A percentile compares a stretch with the other conserved stretches of the same genome.
These are phyloP conservation scores for Zonitis immaculata DNA, from an alignment of 2,888 invertebrate genomes.

Conservation along the genomic window DNA sequence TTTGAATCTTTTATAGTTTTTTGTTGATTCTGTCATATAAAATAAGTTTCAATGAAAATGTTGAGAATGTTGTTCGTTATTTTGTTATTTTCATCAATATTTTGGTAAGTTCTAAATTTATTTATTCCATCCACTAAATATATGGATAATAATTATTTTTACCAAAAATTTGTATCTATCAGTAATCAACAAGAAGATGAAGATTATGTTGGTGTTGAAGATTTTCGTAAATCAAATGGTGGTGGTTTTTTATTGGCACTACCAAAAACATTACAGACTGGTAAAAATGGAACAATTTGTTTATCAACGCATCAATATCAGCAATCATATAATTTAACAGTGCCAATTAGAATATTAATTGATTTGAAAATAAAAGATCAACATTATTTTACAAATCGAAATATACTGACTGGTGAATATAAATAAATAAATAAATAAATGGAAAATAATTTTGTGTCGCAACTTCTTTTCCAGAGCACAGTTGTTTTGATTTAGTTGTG, in stretches of 20 bases:
- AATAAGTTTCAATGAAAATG: neutral
- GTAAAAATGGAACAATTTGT: slow-evolving; percentile 43
- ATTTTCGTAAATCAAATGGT: slow-evolving; percentile 17
- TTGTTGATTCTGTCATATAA: neutral
- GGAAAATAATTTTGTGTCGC: neutral
- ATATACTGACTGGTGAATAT: slow-evolving; percentile 38
- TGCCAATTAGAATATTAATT: slow-evolving; percentile 34
- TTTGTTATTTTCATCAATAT: neutral
- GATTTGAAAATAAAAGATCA: slow-evolving; percentile 42
- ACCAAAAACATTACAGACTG: slow-evolving; percentile 40
- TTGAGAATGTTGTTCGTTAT: neutral
- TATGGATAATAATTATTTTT: neutral
- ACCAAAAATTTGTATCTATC: neutral
- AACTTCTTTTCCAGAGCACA: slow-evolving; percentile 35
- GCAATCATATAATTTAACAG: slow-evolving; percentile 2
- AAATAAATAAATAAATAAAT: neutral
- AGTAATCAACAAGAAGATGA: neutral
- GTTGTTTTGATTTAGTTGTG: slow-evolving; percentile 40
- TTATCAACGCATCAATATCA: slow-evolving; percentile 37
- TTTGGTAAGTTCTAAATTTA: neutral
- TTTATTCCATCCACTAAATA: no score
- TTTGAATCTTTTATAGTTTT: neutral
- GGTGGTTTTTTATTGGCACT: slow-evolving; percentile 41
- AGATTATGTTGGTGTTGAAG: neutral
- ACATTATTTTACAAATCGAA: slow-evolving; percentile 34